Percentiles rank a stretch among this genome's conserved stretches.
These are phyloP conservation scores for Noturus placidus DNA, from an alignment of 2,113 vertebrate species.

Conservation along the genomic window DNA sequence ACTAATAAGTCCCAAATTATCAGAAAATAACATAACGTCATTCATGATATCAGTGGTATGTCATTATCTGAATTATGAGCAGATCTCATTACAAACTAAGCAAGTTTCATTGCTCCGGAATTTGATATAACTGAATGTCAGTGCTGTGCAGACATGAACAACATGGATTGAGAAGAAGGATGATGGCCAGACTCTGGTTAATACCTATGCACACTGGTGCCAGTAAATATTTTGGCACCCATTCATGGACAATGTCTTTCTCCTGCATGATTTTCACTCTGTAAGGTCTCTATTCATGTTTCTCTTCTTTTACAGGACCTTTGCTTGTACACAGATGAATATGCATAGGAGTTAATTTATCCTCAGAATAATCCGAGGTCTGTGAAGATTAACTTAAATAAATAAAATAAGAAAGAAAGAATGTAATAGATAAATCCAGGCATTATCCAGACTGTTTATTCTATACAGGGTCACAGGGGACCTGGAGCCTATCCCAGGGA, in stretches of 20 bases:
- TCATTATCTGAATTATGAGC: neutral
- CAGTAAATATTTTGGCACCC: neutral
- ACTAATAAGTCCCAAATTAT: neutral
- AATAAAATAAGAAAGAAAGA: neutral
- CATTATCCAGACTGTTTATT: too few relatives aligned
- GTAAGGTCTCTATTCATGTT: neutral
- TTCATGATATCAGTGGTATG: neutral
- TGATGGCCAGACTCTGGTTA: neutral
- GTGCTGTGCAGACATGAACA: neutral
- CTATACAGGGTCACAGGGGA: too few relatives aligned
- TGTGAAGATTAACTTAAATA: neutral
- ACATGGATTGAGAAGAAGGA: neutral
- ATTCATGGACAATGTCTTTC: neutral
- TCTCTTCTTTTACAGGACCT: neutral
- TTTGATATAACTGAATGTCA: neutral
- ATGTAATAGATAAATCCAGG: neutral
- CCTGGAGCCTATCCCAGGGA: too few relatives aligned
- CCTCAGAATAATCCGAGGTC: neutral
- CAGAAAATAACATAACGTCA: neutral
- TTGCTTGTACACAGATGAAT: neutral
- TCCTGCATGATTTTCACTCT: neutral
- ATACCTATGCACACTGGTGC: neutral
- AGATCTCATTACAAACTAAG: slow-evolving; percentile 13
- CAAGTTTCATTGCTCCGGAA: neutral
- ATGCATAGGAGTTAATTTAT: neutral